Conservation (phyloP, 64 coral and sea anemone genomes). For the Stichodactyla mertensii region DNA sequence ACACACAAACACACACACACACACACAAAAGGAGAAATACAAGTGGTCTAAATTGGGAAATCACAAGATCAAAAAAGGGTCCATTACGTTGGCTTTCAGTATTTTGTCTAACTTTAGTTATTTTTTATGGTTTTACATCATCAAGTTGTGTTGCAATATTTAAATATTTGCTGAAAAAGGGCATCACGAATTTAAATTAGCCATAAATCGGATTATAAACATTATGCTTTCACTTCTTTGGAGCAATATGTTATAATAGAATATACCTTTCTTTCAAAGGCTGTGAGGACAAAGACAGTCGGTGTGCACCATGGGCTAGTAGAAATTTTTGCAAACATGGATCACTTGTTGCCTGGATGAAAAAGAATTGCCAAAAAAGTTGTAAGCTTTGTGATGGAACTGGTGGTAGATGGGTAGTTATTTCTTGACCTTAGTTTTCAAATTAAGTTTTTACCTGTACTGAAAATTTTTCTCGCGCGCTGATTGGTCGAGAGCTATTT, state of each 20-base stretch:
- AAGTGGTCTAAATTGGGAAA: too few species aligned
- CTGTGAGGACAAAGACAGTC: neutral
- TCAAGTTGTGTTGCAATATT: too few species aligned
- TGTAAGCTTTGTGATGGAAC: constrained; percentile 11
- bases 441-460: neutral
- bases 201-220: too few species aligned
- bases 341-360: neutral
- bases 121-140: too few species aligned
- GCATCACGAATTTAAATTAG: too few species aligned
- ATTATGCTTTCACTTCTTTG: too few species aligned
- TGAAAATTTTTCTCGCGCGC: neutral
- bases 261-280: neutral
- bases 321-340: neutral
- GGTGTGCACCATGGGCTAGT: neutral
- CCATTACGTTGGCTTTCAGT: too few species aligned
- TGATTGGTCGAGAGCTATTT: neutral
- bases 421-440: neutral
- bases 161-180: too few species aligned
- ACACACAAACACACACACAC: too few species aligned
- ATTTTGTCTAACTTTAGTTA: too few species aligned
- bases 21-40: too few species aligned
- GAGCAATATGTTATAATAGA: neutral
- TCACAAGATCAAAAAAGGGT: too few species aligned
- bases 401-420: neutral
- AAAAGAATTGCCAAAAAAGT: constrained; percentile 33